A percentile compares a stretch with the other conserved stretches of the same genome.
phyloP scores from a whole-genome alignment of 2,113 vertebrate genomes.

The Etheostoma cragini region DNA sequence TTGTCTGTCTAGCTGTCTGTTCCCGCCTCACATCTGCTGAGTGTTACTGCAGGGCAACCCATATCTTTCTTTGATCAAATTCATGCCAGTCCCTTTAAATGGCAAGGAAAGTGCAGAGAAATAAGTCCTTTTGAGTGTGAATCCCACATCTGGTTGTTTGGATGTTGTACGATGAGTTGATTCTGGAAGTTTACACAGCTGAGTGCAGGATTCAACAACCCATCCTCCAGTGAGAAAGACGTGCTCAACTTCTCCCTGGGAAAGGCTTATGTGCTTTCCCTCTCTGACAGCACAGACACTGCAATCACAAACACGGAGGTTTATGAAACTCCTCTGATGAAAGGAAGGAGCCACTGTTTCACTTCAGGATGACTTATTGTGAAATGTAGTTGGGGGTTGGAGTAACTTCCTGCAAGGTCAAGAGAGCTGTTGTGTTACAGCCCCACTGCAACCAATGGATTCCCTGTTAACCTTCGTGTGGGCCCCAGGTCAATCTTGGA shows the following conservation, averaged over 20 bases:
- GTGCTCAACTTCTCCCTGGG: slow-evolving; percentile 55
- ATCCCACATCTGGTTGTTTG: slow-evolving; percentile 75
- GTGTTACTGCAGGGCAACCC: slow-evolving; percentile 44
- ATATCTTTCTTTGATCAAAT: slow-evolving; percentile 27
- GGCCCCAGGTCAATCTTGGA: slow-evolving; percentile 56
- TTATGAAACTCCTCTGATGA: slow-evolving; percentile 58
- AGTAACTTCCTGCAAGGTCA: slow-evolving; percentile 62
- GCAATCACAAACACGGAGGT: slow-evolving; percentile 50
- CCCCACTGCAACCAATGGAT: slow-evolving; percentile 47
- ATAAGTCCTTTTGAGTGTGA: slow-evolving; percentile 45
- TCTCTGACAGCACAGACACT: slow-evolving; percentile 39
- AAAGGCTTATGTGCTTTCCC: slow-evolving; percentile 44
- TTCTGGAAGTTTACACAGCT: slow-evolving; percentile 81
- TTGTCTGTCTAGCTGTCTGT: slow-evolving; percentile 55
- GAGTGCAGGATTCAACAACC: slow-evolving; percentile 49
- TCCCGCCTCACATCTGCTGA: slow-evolving; percentile 26
- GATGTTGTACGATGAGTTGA: slow-evolving; percentile 60
- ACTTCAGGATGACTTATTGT: slow-evolving; percentile 45
- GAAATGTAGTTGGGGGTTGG: slow-evolving; percentile 52
- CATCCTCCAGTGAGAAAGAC: slow-evolving; percentile 47
- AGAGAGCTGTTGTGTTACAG: slow-evolving; percentile 60
- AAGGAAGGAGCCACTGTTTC: slow-evolving; percentile 53
- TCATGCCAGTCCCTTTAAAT: slow-evolving; percentile 22
- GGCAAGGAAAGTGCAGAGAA: slow-evolving; percentile 42
- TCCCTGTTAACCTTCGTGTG: slow-evolving; percentile 64